Percentiles rank a stretch among this genome's conserved stretches.
These are phyloP conservation scores for Ophion ellenae DNA, from an alignment of 2,888 invertebrate species.

Conservation along the genomic window DNA sequence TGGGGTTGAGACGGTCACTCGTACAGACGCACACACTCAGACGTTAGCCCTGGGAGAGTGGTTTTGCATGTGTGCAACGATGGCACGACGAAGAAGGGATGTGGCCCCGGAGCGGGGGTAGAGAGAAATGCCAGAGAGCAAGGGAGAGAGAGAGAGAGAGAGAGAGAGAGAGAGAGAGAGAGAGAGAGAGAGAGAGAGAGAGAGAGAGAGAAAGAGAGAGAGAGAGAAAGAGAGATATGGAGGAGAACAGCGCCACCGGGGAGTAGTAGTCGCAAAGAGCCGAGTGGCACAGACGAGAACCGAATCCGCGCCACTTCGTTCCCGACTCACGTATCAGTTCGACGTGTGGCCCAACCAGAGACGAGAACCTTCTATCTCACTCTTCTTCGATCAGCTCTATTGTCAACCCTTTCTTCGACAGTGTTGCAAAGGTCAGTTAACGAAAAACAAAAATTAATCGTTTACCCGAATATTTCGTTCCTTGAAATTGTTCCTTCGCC, in stretches of 20 bases:
- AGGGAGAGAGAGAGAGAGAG: slow-evolving; percentile 31
- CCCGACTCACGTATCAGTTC: slow-evolving; percentile 76
- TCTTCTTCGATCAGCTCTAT: slow-evolving; percentile 48
- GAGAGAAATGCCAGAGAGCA: slow-evolving; percentile 23
- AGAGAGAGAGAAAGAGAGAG: slow-evolving; percentile 37
- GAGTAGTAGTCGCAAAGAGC: slow-evolving; percentile 60
- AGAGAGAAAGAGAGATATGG: slow-evolving; percentile 65
- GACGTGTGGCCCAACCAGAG: slow-evolving; percentile 65
- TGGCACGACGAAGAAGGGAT: slow-evolving; percentile 45
- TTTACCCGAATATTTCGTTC: background rate
- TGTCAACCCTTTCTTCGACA: slow-evolving; percentile 40
- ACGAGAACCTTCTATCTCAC: slow-evolving; percentile 27
- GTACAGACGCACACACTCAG: background rate
- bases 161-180: slow-evolving; percentile 59
- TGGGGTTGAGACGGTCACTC: background rate
- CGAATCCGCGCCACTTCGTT: slow-evolving; percentile 77
- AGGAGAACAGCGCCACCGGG: slow-evolving; percentile 64
- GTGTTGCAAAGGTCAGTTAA: slow-evolving; percentile 58
- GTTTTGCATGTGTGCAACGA: slow-evolving; percentile 21
- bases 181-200: slow-evolving; percentile 60
- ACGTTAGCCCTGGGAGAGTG: background rate
- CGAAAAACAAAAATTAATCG: background rate
- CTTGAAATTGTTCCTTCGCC: background rate
- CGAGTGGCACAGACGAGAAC: slow-evolving; percentile 68
- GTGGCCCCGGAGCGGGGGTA: slow-evolving; percentile 34